Evolutionary conservation across 1,140 invertebrate species (phyloP).

Genomic region (Choristoneura fumiferana): DNA sequence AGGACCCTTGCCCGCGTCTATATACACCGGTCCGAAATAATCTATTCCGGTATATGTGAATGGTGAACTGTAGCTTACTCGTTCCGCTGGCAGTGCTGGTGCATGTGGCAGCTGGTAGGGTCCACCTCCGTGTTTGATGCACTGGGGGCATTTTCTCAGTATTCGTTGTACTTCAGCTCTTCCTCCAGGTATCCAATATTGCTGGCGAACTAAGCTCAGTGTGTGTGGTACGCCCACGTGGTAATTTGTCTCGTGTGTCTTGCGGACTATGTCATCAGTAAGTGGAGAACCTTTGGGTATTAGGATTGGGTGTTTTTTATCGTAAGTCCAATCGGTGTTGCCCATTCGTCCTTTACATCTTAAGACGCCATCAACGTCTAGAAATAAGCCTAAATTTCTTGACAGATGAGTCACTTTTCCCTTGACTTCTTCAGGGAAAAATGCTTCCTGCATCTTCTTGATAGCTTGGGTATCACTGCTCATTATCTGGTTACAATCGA

Average conservation of each 20-base stretch:
- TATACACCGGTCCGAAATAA: slow-evolving; percentile 1
- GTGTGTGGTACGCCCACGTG: slow-evolving; percentile 22
- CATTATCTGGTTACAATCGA: neutral
- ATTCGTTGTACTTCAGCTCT: slow-evolving; percentile 11
- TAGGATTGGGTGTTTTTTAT: slow-evolving; percentile 18
- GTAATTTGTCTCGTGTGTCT: slow-evolving; percentile 18
- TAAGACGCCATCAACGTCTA: slow-evolving; percentile 4
- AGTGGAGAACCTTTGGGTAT: slow-evolving; percentile 19
- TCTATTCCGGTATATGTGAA: slow-evolving; percentile 20
- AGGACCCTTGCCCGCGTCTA: neutral
- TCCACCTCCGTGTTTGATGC: slow-evolving; percentile 20
- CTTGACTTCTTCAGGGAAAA: slow-evolving; percentile 6
- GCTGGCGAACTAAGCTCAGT: neutral
- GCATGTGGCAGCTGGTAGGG: slow-evolving; percentile 18
- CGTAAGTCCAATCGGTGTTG: slow-evolving; percentile 1
- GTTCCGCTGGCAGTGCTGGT: slow-evolving; percentile 10
- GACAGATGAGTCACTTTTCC: slow-evolving; percentile 2
- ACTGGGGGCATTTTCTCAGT: slow-evolving; percentile 10
- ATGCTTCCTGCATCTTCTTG: slow-evolving; percentile 14
- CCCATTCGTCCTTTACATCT: slow-evolving; percentile 13
- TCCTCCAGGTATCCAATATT: slow-evolving; percentile 22
- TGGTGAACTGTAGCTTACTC: slow-evolving; percentile 12
- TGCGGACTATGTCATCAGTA: slow-evolving; percentile 9
- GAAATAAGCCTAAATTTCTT: slow-evolving; percentile 6
- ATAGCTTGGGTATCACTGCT: neutral